Evolutionary conservation across 2,888 invertebrate genomes (phyloP).

Genomic region (Latheticus oryzae): DNA sequence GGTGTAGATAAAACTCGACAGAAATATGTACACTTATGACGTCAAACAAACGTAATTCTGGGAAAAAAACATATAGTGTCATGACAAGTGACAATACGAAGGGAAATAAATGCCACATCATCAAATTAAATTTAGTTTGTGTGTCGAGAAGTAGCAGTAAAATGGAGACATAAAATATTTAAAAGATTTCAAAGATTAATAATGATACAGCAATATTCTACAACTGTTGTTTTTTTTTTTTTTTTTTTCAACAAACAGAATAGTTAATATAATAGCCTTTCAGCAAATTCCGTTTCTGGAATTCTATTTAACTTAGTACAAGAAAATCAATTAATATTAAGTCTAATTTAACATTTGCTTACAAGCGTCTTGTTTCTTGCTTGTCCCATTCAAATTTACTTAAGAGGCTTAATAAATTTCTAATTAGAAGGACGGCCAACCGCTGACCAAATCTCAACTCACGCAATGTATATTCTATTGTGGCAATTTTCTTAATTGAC

Average conservation of each 20-base stretch:
- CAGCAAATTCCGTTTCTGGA: constrained; percentile 9
- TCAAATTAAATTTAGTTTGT: no score
- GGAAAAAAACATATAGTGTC: constrained; percentile 23
- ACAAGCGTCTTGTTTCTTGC: constrained; percentile 15
- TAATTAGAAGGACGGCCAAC: constrained; percentile 25
- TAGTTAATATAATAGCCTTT: constrained; percentile 27
- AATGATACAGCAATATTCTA: no score
- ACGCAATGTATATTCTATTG: constrained; percentile 20
- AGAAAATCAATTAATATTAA: constrained; percentile 35
- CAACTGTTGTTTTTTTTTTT: no score
- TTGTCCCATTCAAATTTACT: constrained; percentile 19
- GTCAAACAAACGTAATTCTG: constrained; percentile 30
- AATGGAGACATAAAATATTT: no score
- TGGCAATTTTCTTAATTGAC: constrained; percentile 20
- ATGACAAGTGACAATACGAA: constrained; percentile 21
- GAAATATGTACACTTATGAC: constrained; percentile 8
- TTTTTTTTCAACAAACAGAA: no score
- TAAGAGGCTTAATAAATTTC: constrained; percentile 37
- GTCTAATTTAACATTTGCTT: constrained; percentile 30
- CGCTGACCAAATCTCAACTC: constrained; percentile 21
- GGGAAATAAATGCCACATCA: no score
- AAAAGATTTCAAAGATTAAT: no score
- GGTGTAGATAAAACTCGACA: constrained; percentile 19
- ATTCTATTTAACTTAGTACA: constrained; percentile 27
- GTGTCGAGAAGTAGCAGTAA: no score